These are phyloP conservation scores for Xestia xanthographa DNA, from an alignment of 2,888 invertebrate genomes.

Conservation along the genomic window DNA sequence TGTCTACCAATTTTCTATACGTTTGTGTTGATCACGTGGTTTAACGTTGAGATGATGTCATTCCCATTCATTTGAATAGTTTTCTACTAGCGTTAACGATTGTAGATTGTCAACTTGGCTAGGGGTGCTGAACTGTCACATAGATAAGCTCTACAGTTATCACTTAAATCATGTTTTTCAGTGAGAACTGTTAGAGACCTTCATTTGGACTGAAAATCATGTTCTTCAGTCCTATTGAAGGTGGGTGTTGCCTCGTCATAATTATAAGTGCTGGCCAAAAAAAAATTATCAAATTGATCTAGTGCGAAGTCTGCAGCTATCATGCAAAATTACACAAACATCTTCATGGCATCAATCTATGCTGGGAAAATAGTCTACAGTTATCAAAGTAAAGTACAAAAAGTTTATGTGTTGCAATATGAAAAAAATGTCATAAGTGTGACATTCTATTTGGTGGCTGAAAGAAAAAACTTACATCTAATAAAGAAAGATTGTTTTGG, in stretches of 20 bases:
- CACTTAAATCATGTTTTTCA: neutral
- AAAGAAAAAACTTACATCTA: neutral
- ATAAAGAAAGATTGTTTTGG: slow-evolving; percentile 31
- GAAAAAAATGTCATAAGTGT: neutral
- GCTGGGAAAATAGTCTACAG: neutral
- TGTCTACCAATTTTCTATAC: too few species aligned
- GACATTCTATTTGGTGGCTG: neutral
- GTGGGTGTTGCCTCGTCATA: neutral
- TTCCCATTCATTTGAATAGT: too few species aligned
- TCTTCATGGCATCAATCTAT: neutral
- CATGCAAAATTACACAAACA: too few species aligned
- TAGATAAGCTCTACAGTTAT: neutral
- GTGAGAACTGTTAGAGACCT: too few species aligned
- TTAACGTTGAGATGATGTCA: too few species aligned
- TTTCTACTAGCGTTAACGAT: too few species aligned
- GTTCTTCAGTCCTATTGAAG: neutral
- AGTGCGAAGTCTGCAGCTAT: neutral
- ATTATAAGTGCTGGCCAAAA: neutral
- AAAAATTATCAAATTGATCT: neutral
- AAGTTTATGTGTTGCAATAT: neutral
- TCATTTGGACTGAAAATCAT: neutral
- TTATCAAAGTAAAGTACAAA: neutral
- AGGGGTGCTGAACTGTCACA: neutral
- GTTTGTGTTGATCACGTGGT: too few species aligned
- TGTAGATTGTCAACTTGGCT: too few species aligned